These are phyloP conservation scores for Trachelus tabidus DNA, from an alignment of 2,888 invertebrate genomes.

Conservation along the genomic window DNA sequence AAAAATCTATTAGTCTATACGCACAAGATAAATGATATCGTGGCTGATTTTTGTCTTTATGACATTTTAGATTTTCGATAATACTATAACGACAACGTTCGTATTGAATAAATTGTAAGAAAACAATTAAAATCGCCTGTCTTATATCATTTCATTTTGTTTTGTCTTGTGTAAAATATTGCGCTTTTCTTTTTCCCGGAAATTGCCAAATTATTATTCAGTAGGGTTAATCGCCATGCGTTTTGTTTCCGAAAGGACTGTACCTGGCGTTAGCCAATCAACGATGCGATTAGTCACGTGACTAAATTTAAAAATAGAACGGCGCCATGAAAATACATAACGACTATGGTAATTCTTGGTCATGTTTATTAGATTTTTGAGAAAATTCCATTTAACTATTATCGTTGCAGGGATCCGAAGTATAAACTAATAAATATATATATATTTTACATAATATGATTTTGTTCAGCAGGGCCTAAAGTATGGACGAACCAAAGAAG, in stretches of 20 bases:
- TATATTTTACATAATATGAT: background rate
- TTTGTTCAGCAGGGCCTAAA: background rate
- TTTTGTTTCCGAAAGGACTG: background rate
- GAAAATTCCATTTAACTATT: background rate
- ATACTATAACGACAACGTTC: background rate
- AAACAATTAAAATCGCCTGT: background rate
- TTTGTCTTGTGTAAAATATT: background rate
- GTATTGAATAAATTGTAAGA: background rate
- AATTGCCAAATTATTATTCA: background rate
- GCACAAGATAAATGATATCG: background rate
- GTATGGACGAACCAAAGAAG: background rate
- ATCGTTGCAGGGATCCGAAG: background rate
- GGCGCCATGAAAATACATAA: background rate
- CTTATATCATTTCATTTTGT: background rate
- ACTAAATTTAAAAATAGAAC: background rate
- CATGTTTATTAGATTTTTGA: background rate
- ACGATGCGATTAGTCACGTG: background rate
- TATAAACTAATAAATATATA: background rate
- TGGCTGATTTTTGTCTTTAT: background rate
- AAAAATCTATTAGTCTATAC: background rate
- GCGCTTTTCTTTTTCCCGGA: background rate
- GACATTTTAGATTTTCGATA: background rate
- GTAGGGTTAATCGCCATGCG: background rate
- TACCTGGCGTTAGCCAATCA: background rate
- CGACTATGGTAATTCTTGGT: background rate